phyloP scores from a whole-genome alignment of 2,888 invertebrate genomes.

The Meta bourneti region DNA sequence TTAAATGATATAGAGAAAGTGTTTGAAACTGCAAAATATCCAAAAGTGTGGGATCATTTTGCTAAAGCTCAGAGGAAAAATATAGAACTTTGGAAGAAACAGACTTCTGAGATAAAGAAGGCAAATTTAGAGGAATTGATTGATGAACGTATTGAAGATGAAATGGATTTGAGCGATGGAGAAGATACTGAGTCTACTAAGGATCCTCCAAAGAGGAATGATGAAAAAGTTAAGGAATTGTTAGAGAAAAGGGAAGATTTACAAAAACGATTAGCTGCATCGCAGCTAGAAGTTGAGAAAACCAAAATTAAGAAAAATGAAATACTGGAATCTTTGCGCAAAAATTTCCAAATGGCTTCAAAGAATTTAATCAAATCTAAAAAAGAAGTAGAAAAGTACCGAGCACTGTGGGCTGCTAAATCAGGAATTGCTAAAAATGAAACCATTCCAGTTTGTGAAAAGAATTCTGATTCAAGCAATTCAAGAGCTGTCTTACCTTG shows the following conservation, averaged over 20 bases:
- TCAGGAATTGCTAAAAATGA: neutral
- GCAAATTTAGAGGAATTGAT: constrained; percentile 85
- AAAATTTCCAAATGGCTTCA: neutral
- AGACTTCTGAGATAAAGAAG: constrained; percentile 90
- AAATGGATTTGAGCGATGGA: constrained; percentile 92
- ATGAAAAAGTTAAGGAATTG: constrained; percentile 9
- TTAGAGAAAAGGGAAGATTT: neutral
- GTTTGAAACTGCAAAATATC: constrained; percentile 96
- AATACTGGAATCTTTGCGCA: neutral
- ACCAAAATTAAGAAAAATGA: neutral
- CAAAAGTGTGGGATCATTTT: constrained; percentile 99
- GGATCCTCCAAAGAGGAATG: neutral
- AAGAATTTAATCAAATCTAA: neutral
- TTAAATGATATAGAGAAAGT: constrained; percentile 99
- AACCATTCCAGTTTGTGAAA: neutral
- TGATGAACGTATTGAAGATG: constrained; percentile 87
- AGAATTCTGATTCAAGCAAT: too few species aligned
- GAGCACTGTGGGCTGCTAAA: neutral
- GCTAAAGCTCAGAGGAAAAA: constrained; percentile 99
- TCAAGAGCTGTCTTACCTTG: too few species aligned
- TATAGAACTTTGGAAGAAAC: constrained; percentile 98
- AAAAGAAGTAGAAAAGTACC: neutral
- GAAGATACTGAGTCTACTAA: constrained; percentile 81
- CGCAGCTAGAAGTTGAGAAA: neutral
- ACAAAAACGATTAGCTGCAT: neutral